Conservation (phyloP, 2,888 invertebrate species). For the Cheiracanthium punctorium region DNA sequence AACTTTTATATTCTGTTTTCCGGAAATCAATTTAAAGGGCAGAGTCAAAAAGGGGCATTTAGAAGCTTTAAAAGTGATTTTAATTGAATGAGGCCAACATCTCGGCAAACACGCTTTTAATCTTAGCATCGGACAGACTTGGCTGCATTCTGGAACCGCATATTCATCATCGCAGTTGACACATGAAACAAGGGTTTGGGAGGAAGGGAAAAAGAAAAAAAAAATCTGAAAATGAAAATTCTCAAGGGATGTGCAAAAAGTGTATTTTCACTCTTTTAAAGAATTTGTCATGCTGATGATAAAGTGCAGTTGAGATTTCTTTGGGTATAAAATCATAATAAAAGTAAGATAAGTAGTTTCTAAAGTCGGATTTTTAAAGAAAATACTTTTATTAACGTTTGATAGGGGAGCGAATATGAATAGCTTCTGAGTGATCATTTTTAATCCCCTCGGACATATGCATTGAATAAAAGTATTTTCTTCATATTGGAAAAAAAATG, state of each 20-base stretch:
- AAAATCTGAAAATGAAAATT: conserved; percentile 2
- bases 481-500: not conserved
- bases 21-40: not conserved
- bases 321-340: not conserved
- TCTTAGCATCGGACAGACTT: not conserved
- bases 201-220: not conserved
- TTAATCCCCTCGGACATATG: not conserved
- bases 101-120: not conserved
- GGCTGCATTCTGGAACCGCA: not conserved
- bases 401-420: conserved; percentile 10
- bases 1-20: no score
- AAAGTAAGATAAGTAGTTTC: conserved; percentile 13
- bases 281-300: conserved; percentile 4
- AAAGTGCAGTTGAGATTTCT: conserved; percentile 16
- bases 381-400: conserved; percentile 5
- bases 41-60: not conserved
- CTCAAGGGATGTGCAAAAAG: not conserved
- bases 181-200: not conserved
- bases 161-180: conserved; percentile 1
- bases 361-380: not conserved
- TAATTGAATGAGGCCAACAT: not conserved
- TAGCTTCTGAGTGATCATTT: not conserved
- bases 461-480: no score
- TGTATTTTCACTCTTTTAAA: not conserved
- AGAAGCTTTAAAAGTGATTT: not conserved